These are phyloP conservation scores for Discoglossus pictus DNA, from an alignment of 2,797 vertebrate species.

Conservation along the genomic window DNA sequence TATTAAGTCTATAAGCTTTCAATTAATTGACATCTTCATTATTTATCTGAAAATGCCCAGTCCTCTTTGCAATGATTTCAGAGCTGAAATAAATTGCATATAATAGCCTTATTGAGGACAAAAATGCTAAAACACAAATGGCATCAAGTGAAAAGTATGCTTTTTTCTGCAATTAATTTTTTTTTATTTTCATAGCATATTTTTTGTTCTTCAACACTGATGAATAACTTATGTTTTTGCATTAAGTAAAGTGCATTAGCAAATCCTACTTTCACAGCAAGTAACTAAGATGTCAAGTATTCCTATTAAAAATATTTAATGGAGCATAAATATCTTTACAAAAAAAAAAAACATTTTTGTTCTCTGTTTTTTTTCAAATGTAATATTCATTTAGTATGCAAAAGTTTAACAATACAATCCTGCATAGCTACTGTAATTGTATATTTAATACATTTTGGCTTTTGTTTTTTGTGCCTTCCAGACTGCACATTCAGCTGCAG, in stretches of 20 bases:
- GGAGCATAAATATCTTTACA: slow-evolving; percentile 25
- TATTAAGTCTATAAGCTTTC: slow-evolving; percentile 44
- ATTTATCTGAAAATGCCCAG: slow-evolving; percentile 24
- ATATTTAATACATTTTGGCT: no score
- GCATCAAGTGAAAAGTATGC: neutral
- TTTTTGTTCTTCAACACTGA: slow-evolving; percentile 17
- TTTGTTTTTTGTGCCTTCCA: no score
- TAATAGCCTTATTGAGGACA: slow-evolving; percentile 37
- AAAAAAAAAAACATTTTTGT: no score
- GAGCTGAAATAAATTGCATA: slow-evolving; percentile 31
- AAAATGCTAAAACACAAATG: slow-evolving; percentile 21
- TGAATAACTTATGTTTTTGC: slow-evolving; percentile 7
- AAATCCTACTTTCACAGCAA: slow-evolving; percentile 17
- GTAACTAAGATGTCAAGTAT: slow-evolving; percentile 7
- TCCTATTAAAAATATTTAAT: slow-evolving; percentile 35
- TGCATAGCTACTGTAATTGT: no score
- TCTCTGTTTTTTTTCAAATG: no score
- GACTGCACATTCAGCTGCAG: no score
- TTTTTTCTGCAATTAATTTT: slow-evolving; percentile 28
- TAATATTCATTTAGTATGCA: no score
- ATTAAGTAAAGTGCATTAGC: slow-evolving; percentile 37
- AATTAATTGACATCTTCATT: slow-evolving; percentile 49
- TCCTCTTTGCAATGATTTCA: slow-evolving; percentile 9
- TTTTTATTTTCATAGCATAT: no score
- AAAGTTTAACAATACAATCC: no score